phyloP scores from a whole-genome alignment of 2,888 invertebrate species.

The Holacanthella duospinosa region DNA sequence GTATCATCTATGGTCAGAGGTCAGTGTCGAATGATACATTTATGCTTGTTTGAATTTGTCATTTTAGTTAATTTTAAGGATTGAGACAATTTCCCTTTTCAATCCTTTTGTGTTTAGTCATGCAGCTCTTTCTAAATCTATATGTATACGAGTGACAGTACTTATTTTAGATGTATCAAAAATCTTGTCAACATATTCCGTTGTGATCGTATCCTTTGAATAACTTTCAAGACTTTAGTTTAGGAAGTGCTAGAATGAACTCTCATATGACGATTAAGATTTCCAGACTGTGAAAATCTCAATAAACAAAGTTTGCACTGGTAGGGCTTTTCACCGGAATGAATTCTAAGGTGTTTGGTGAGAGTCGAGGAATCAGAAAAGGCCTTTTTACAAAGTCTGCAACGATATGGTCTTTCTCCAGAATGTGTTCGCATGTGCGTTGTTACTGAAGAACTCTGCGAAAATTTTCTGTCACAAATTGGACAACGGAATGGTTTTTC shows the following conservation, averaged over 20 bases:
- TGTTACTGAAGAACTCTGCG: constrained; percentile 86
- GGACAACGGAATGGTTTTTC: constrained; percentile 98
- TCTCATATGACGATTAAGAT: constrained; percentile 96
- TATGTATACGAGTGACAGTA: too few relatives aligned
- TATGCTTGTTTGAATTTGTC: too few relatives aligned
- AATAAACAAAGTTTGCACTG: constrained; percentile 92
- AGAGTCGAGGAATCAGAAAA: constrained; percentile 97
- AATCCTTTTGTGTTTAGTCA: too few relatives aligned
- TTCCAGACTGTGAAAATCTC: constrained; percentile 95
- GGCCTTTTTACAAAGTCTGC: constrained; percentile 92
- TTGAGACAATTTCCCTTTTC: too few relatives aligned
- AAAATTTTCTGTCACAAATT: constrained; percentile 91
- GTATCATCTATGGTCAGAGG: too few relatives aligned
- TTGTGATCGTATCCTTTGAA: too few relatives aligned
- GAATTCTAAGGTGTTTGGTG: constrained; percentile 89
- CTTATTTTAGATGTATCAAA: too few relatives aligned
- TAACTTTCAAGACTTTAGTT: too few relatives aligned
- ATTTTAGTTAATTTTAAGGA: too few relatives aligned
- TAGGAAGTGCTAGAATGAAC: constrained; percentile 57
- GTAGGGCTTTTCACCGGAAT: constrained; percentile 90
- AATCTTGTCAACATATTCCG: too few relatives aligned
- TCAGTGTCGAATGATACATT: too few relatives aligned
- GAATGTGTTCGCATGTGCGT: constrained; percentile 99
- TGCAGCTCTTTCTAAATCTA: too few relatives aligned
- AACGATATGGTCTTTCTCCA: constrained; percentile 86